Evolutionary conservation across 2,113 vertebrate genomes (phyloP), one percentile per base, ranked within the genome.

Genomic region (Elephas maximus): DNA sequence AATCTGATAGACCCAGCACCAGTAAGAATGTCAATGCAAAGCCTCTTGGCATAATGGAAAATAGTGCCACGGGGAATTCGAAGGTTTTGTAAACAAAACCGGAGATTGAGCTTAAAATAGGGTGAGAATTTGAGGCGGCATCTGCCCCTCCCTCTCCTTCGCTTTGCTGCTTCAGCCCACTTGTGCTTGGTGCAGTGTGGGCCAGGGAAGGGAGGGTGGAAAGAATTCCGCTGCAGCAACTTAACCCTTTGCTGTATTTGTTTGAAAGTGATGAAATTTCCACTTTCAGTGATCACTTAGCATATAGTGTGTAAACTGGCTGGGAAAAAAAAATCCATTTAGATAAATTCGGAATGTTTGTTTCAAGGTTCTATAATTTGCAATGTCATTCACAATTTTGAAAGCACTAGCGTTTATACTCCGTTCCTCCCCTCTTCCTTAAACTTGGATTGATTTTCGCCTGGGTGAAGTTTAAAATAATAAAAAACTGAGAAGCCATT

Each of bases 391-490:
- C 77, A 44, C 26, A 81, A 92, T 57, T 94, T 57, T 87, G 81
- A 48, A 95, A 96, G 88, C 80, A 71, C 48, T 45, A 6, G 60
- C 37, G 33, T 26, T 69, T 79, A 5, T 93, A 65, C 82, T 80
- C 44, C 60, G 20, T 83, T 91, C 57, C 63, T 93, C 53, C 21
- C 90, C 44, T 95, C 48, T 91, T 97, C 87, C 89, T 93, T 85
- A 88, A 94, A 76, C 95, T 96, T 95, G 97, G 92, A 96, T 77
- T 80, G 2, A 9, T 97, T 93, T 97, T 90, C 95, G 96, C 92
- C 88, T 95, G 96, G 96, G 96, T 95, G 97, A 96, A 96, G 88
- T 95, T 96, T 98, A 96, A 98, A 97, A 97, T 96, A 97, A 97
- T 97, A 96, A 95, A 97, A 57, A 95, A 73, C 93, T 11, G 73